Evolutionary conservation across 2,113 vertebrate species (phyloP).

Genomic region (Aythya baeri): DNA sequence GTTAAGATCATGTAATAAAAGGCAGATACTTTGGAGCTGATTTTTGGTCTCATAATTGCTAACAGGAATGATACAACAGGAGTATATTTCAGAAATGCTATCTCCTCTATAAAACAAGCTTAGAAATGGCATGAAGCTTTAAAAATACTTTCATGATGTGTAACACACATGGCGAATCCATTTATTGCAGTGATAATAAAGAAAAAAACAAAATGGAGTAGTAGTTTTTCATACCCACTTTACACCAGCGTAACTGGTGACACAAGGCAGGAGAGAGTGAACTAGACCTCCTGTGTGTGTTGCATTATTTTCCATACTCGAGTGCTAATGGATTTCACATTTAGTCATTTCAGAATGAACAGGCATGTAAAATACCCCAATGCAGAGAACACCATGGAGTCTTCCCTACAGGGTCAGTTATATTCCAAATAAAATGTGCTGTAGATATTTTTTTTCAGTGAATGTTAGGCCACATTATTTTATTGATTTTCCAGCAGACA

Average conservation of each 20-base stretch:
- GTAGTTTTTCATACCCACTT: not conserved
- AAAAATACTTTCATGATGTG: not conserved
- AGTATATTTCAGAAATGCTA: not conserved
- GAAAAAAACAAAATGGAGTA: not conserved
- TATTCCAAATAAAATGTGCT: not conserved
- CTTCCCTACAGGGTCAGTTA: not conserved
- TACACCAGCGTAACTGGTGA: not conserved
- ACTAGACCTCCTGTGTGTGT: not conserved
- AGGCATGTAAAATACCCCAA: not conserved
- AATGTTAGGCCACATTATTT: constrained; percentile 19
- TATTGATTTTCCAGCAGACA: constrained; percentile 34
- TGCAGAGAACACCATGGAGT: not conserved
- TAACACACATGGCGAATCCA: not conserved
- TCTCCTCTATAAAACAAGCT: not conserved
- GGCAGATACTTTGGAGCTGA: not conserved
- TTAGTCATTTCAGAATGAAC: not conserved
- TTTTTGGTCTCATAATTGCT: not conserved
- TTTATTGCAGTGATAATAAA: not conserved
- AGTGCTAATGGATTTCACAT: not conserved
- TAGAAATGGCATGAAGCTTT: not conserved
- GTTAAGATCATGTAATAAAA: not conserved
- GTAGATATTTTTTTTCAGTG: not conserved
- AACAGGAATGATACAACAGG: not conserved
- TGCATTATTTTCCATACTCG: not conserved
- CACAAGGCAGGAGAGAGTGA: not conserved